Evolutionary conservation across 2,888 invertebrate species (phyloP).

Genomic region (Aethes cnicana): DNA sequence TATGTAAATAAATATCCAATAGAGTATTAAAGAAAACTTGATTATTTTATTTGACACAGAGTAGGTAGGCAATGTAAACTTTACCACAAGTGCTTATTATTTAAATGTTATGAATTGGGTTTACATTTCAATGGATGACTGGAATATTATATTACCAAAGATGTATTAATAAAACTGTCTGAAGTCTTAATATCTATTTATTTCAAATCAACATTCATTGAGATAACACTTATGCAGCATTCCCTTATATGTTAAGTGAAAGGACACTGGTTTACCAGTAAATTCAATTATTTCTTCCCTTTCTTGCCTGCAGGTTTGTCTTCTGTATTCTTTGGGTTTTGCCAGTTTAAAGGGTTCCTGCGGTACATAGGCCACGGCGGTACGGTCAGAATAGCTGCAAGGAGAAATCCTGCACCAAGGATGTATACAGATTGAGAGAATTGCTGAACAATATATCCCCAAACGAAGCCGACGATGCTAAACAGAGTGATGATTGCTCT

Average conservation of each 20-base stretch:
- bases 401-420: conserved; percentile 93
- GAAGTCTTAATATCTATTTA: conserved; percentile 36
- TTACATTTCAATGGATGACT: too few relatives aligned
- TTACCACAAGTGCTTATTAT: too few relatives aligned
- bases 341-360: conserved; percentile 94
- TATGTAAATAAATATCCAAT: too few relatives aligned
- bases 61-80: too few relatives aligned
- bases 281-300: conserved; percentile 70
- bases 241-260: too few relatives aligned
- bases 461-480: conserved; percentile 94
- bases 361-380: conserved; percentile 99
- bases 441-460: conserved; percentile 97
- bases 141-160: conserved; percentile 12
- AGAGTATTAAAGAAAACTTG: too few relatives aligned
- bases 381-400: conserved; percentile 93
- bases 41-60: too few relatives aligned
- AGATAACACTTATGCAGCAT: too few relatives aligned
- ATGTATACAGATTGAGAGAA: conserved; percentile 98
- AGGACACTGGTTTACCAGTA: too few relatives aligned
- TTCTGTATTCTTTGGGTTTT: conserved; percentile 84
- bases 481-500: conserved; percentile 94
- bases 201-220: conserved; percentile 25
- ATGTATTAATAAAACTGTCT: conserved; percentile 12
- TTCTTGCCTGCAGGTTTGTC: conserved; percentile 77
- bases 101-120: too few relatives aligned